Conservation (phyloP, 2,113 vertebrate genomes). For the Mesitornis unicolor region DNA sequence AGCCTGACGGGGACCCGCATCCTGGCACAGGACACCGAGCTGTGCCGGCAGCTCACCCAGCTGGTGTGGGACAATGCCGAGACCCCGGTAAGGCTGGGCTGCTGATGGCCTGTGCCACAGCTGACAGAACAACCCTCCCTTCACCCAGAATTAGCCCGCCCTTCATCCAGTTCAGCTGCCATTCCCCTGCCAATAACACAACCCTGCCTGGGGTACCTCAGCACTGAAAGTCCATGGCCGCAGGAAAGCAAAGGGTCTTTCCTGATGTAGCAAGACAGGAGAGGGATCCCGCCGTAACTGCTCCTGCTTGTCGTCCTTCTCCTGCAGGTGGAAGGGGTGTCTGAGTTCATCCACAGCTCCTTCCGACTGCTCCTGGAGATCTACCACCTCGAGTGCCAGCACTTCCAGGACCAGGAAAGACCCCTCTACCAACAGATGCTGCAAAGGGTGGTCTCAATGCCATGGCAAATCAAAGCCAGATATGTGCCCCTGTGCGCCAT, state of each 20-base stretch:
- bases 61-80: conserved; percentile 85
- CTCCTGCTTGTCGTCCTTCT: not conserved
- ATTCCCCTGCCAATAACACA: not conserved
- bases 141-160: not conserved
- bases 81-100: conserved; percentile 72
- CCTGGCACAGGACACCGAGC: conserved; percentile 45
- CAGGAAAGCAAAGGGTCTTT: rapidly evolving
- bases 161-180: not conserved
- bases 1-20: conserved; percentile 41
- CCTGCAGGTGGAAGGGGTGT: conserved; percentile 82
- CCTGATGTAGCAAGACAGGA: not conserved
- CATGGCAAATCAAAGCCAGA: conserved; percentile 85
- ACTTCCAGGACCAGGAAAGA: conserved; percentile 67
- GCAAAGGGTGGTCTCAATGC: conserved; percentile 71
- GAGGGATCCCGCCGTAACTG: not conserved
- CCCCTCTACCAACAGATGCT: conserved; percentile 72
- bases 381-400: conserved; percentile 78
- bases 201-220: not conserved
- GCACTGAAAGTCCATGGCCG: not conserved
- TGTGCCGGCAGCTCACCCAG: conserved; percentile 68
- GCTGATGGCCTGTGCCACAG: rapidly evolving
- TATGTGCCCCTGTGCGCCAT: conserved; percentile 80
- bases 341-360: conserved; percentile 75
- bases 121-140: too few species aligned
- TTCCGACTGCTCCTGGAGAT: conserved; percentile 80